Conservation (phyloP, 2,888 invertebrate genomes). For the Nudaria mundana region DNA sequence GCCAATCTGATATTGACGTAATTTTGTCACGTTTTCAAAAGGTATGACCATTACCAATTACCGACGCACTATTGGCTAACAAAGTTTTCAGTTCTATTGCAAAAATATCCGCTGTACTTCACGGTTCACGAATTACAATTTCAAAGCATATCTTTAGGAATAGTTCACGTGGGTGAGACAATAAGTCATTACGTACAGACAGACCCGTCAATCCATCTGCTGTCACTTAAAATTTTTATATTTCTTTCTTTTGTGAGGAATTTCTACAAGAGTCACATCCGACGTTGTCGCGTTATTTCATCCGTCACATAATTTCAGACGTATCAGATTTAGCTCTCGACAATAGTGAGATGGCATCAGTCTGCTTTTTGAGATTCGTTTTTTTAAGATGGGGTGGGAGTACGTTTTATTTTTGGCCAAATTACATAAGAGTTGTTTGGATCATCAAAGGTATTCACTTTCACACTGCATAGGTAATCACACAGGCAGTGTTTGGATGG, state of each 20-base stretch:
- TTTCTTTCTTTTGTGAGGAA: conserved; percentile 36
- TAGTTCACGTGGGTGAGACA: conserved; percentile 36
- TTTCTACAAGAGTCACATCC: conserved; percentile 40
- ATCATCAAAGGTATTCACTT: no score
- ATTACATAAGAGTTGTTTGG: no score
- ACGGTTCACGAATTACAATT: conserved; percentile 11
- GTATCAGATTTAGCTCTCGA: conserved; percentile 58
- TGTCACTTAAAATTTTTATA: conserved; percentile 35
- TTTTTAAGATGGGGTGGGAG: conserved; percentile 21
- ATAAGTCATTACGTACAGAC: conserved; percentile 45
- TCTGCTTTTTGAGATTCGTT: conserved; percentile 24
- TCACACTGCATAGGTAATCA: no score
- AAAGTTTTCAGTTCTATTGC: background rate
- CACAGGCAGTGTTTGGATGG: no score
- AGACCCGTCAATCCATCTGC: conserved; percentile 34
- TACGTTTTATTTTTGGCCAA: no score
- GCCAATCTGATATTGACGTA: no score
- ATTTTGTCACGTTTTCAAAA: no score
- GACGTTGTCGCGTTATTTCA: conserved; percentile 47
- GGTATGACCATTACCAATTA: no score
- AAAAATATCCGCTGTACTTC: conserved; percentile 8
- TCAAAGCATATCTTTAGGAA: conserved; percentile 14
- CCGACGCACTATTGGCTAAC: background rate
- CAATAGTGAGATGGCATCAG: conserved; percentile 30
- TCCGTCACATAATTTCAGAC: conserved; percentile 67